A percentile compares a stretch with the other conserved stretches of the same genome.
Evolutionary conservation across 2,797 vertebrate genomes (phyloP).

Genomic region (Pelodytes ibericus): DNA sequence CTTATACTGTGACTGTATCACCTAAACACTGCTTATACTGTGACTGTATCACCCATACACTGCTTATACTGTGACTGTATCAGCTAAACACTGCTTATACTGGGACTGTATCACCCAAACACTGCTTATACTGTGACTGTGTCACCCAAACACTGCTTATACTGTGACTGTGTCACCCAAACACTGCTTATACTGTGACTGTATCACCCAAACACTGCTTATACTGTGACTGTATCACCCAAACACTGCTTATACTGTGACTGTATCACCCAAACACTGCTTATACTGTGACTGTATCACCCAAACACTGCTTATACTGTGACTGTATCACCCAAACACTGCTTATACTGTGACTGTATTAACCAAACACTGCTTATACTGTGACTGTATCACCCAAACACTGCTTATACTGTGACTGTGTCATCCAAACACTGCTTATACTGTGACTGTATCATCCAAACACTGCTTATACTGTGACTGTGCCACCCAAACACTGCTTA

Average conservation of each 20-base stretch:
- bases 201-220: background rate
- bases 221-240: too few relatives aligned
- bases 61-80: background rate
- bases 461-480: background rate
- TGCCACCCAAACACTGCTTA: background rate
- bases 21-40: slow-evolving; percentile 7
- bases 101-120: too few relatives aligned
- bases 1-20: background rate
- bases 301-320: too few relatives aligned
- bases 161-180: too few relatives aligned
- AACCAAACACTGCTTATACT: too few relatives aligned
- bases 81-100: slow-evolving; percentile 5
- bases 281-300: too few relatives aligned
- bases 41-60: too few relatives aligned
- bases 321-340: background rate
- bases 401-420: background rate
- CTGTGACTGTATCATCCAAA: too few relatives aligned
- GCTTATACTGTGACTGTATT: too few relatives aligned
- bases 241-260: too few relatives aligned
- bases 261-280: background rate
- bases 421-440: slow-evolving; percentile 3
- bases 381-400: background rate
- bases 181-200: too few relatives aligned
- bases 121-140: background rate
- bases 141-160: background rate